Conservation (phyloP, 1,140 invertebrate species). For the Drosophila nannoptera region DNA sequence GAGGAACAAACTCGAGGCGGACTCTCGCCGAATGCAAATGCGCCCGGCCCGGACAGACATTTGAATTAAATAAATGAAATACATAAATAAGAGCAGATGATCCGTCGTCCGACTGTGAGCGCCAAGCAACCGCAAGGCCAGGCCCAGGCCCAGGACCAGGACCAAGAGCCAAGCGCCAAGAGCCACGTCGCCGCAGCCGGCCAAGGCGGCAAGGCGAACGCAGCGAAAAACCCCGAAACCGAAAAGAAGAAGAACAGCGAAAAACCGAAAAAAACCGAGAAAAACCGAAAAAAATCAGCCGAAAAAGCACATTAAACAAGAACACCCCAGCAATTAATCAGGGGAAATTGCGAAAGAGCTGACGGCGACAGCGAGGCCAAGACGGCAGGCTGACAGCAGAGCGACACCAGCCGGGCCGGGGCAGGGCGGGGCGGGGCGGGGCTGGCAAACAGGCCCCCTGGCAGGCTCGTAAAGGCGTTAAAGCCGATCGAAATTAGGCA, state of each 20-base stretch:
- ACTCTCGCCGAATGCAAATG: slow-evolving; percentile 25
- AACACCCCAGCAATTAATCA: slow-evolving; percentile 62
- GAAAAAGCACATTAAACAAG: slow-evolving; percentile 45
- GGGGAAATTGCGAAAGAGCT: slow-evolving; percentile 58
- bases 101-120: slow-evolving; percentile 25
- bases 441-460: background rate
- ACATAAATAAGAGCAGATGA: slow-evolving; percentile 70
- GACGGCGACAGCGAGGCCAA: slow-evolving; percentile 31
- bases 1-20: background rate
- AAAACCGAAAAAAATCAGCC: slow-evolving; percentile 16
- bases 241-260: no score
- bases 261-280: slow-evolving; percentile 11
- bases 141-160: background rate
- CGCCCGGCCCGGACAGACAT: slow-evolving; percentile 41
- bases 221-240: background rate
- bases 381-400: slow-evolving; percentile 3
- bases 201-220: no score
- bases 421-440: background rate
- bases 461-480: slow-evolving; percentile 22
- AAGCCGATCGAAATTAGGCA: slow-evolving; percentile 19
- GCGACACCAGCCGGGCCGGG: background rate
- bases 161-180: slow-evolving; percentile 1
- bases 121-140: slow-evolving; percentile 3
- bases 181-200: background rate
- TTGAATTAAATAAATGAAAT: slow-evolving; percentile 76